Evolutionary conservation across 2,113 vertebrate genomes (phyloP), one percentile per base, ranked within the genome.

Genomic region (Lontra canadensis): DNA sequence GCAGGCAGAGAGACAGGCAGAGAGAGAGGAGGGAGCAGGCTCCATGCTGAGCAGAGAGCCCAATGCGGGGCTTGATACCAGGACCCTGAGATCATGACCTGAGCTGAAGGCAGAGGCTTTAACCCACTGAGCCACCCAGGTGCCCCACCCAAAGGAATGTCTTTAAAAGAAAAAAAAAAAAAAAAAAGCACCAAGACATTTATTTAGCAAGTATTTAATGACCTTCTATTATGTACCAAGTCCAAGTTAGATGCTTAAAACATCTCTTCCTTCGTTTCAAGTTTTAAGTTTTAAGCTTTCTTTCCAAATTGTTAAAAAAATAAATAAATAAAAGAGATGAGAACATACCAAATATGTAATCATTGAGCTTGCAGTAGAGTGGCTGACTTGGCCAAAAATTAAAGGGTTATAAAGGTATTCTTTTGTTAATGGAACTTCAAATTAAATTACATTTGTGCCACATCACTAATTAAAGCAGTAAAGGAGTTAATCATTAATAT

Each of bases 381-480:
- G 12, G 4, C 8, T 87, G 23, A n/a, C 31, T 7, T 59, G 39
- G 7, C 1, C 3, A n/a, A 39, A 81, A 52, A 90, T 93, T 81
- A 49, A 79, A 39, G 10, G 23, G 11, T n/a, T 81, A 76, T 44
- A 74, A 86, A 73, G 1, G 1, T 47, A 76, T 76, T 76, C 7
- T 3, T 74, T 15, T 29, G 21, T 4, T 55, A 63, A 39, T 47
- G 3, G 25, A 94, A 79, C 6, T n/a, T 95, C 21, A 80, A 80
- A 63, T 90, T 21, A 80, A 86, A 49, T 93, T 74, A 25, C 1
- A 47, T 57, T 84, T 78, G 3, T 88, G 6, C 4, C 3, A 31
- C 12, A 78, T 74, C 2, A 65, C 20, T 83, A 78, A 95, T 71
- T 78, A 47, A 96, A 94, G 12, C 79, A 59, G n/a, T 76, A 69